phyloP scores from a whole-genome alignment of 2,113 vertebrate species.

The Myiagra hebetior region DNA sequence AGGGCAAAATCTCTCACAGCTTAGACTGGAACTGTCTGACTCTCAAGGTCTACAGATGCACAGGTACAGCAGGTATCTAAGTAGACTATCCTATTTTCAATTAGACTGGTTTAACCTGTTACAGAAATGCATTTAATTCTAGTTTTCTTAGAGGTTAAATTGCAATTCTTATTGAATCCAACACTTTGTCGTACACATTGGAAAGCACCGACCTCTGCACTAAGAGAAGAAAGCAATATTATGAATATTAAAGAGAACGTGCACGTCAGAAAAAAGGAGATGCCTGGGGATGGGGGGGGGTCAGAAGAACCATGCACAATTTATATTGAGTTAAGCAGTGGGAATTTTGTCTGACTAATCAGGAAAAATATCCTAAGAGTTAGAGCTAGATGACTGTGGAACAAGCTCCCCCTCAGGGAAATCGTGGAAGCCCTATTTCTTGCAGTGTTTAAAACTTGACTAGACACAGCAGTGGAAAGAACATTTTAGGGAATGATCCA shows the following conservation, averaged over 20 bases:
- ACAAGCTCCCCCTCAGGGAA: conserved; percentile 17
- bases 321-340: background rate
- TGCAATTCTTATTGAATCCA: background rate
- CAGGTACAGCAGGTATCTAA: background rate
- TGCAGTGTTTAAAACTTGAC: conserved; percentile 43
- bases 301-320: background rate
- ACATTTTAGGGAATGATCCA: conserved; percentile 19
- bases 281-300: background rate
- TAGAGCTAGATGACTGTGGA: background rate
- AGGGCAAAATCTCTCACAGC: background rate
- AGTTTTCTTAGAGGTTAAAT: background rate
- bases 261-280: background rate
- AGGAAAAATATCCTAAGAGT: conserved; percentile 4
- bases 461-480: conserved; percentile 33
- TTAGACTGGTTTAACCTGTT: background rate
- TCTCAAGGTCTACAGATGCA: background rate
- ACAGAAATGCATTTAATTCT: background rate
- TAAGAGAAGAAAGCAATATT: background rate
- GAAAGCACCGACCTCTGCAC: background rate
- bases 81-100: background rate
- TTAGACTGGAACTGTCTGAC: background rate
- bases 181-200: background rate
- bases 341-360: background rate
- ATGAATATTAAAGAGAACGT: background rate
- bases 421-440: conserved; percentile 28